These are phyloP conservation scores for Siphonodentalium dalli DNA, from an alignment of 2,888 invertebrate species.

Conservation along the genomic window DNA sequence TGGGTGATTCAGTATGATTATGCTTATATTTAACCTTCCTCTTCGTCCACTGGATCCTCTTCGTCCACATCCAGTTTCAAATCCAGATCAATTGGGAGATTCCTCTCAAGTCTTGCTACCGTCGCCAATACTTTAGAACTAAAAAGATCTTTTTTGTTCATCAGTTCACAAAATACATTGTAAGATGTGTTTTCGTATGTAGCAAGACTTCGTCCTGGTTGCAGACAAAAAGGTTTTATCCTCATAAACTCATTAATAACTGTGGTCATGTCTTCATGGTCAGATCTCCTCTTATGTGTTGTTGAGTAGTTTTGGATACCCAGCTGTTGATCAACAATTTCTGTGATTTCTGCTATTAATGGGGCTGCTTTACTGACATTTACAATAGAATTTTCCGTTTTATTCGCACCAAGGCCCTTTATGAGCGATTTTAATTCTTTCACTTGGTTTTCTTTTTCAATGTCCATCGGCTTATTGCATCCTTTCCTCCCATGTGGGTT, in stretches of 20 bases:
- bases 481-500: constrained; percentile 1
- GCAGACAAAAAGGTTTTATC: no score
- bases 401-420: neutral
- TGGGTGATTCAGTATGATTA: no score
- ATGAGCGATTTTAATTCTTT: neutral
- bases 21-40: no score
- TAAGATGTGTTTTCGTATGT: no score
- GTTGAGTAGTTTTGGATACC: neutral
- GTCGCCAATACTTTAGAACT: no score
- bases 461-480: constrained; percentile 4
- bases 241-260: neutral
- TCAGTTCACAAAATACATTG: no score
- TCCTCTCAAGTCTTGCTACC: no score
- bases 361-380: constrained; percentile 1
- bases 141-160: no score
- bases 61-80: no score
- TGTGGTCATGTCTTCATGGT: neutral
- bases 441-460: constrained; percentile 6
- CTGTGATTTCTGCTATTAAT: neutral
- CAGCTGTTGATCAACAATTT: neutral
- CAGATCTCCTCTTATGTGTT: constrained; percentile 2
- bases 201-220: no score
- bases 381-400: constrained; percentile 4
- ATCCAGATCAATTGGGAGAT: no score
- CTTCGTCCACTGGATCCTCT: no score